Conservation (phyloP, 2,113 vertebrate genomes). For the Scytalopus superciliaris region DNA sequence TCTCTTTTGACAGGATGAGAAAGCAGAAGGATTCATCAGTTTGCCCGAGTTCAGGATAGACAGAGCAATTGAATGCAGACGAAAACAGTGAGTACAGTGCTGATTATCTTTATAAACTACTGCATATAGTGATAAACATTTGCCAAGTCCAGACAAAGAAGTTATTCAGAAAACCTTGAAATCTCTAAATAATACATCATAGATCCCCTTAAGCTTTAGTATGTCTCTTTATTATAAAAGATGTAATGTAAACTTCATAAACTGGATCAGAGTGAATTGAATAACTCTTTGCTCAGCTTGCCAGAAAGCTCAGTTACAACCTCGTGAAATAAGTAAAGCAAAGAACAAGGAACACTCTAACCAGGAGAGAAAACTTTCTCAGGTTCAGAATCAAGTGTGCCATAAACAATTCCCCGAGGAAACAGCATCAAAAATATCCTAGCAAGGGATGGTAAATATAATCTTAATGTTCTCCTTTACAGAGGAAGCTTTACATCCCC, state of each 20-base stretch:
- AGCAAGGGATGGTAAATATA: not conserved
- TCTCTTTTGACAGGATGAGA: slow-evolving; percentile 81
- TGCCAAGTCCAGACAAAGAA: not conserved
- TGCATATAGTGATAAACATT: not conserved
- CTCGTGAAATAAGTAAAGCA: not conserved
- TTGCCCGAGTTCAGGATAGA: slow-evolving; percentile 92
- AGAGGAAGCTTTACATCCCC: not conserved
- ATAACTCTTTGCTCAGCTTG: not conserved
- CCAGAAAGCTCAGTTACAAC: not conserved
- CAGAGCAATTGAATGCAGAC: slow-evolving; percentile 87
- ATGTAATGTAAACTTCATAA: not conserved
- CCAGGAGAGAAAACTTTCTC: not conserved
- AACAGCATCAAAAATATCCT: not conserved
- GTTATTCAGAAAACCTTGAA: not conserved
- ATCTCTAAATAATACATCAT: not conserved
- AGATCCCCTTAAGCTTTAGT: not conserved
- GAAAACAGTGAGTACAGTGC: slow-evolving; percentile 86
- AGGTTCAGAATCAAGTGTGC: not conserved
- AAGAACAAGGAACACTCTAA: not conserved
- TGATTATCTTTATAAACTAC: not conserved
- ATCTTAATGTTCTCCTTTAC: not conserved
- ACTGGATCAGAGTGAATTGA: not conserved
- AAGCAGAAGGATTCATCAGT: slow-evolving; percentile 90
- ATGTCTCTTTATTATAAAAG: not conserved
- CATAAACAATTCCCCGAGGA: not conserved